phyloP scores from a whole-genome alignment of 2,797 vertebrate species.

The Pelobates cultripes region DNA sequence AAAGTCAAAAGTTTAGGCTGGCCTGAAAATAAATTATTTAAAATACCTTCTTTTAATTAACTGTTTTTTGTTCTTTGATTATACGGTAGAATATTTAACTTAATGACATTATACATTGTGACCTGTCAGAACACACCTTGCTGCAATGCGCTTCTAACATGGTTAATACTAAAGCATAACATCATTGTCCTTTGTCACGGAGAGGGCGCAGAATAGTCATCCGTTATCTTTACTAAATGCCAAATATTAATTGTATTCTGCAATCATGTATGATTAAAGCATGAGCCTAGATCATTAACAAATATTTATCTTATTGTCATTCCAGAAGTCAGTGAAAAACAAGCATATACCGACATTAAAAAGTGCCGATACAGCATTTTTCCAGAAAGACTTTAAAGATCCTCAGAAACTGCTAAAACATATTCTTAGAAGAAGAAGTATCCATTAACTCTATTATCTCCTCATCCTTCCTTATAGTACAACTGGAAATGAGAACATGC shows the following conservation, averaged over 20 bases:
- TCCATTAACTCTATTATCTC: too few species aligned
- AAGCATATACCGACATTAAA: neutral
- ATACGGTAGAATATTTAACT: neutral
- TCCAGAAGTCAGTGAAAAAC: neutral
- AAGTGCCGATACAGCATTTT: neutral
- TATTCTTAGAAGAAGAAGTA: too few species aligned
- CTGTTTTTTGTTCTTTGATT: neutral
- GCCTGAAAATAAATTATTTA: too few species aligned
- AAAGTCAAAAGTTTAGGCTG: too few species aligned
- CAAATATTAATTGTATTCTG: conserved; percentile 49
- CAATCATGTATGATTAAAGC: conserved; percentile 49
- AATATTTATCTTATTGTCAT: conserved; percentile 11
- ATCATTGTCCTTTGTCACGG: conserved; percentile 29
- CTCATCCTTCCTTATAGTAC: too few species aligned
- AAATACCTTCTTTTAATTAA: too few species aligned
- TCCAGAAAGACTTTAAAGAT: neutral
- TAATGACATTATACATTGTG: conserved; percentile 33
- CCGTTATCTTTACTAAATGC: conserved; percentile 43
- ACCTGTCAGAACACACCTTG: conserved; percentile 1
- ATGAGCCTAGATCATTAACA: conserved; percentile 23
- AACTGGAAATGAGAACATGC: too few species aligned
- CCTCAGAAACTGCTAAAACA: neutral
- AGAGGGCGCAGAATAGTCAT: conserved; percentile 13
- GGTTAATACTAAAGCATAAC: conserved; percentile 34
- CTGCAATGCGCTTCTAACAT: conserved; percentile 2